Evolutionary conservation across 2,113 vertebrate genomes (phyloP).

Genomic region (Cephalopterus ornatus): DNA sequence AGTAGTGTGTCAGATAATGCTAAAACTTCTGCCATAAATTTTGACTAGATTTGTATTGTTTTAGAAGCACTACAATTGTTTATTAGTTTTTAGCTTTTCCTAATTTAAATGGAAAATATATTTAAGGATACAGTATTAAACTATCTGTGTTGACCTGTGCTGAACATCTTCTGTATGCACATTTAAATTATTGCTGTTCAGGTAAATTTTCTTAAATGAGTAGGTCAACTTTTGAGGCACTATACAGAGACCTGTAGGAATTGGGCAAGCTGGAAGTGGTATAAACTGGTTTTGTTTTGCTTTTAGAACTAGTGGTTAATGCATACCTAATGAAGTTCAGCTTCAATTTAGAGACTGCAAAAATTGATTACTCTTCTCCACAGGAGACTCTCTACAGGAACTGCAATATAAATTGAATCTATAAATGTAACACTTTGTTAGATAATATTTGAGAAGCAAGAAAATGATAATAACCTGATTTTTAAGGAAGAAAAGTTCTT

Average conservation of each 20-base stretch:
- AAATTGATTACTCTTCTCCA: neutral
- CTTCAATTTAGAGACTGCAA: neutral
- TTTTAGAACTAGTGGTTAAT: neutral
- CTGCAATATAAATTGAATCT: neutral
- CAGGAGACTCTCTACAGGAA: neutral
- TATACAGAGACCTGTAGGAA: neutral
- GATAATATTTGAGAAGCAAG: neutral
- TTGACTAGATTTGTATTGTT: neutral
- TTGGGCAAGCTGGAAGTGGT: neutral
- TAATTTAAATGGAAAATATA: neutral
- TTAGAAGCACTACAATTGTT: neutral
- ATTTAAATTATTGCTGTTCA: neutral
- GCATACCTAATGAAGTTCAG: neutral
- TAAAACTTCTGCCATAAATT: neutral
- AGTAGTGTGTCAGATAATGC: neutral
- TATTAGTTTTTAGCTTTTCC: neutral
- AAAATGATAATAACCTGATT: neutral
- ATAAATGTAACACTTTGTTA: neutral
- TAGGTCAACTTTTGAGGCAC: neutral
- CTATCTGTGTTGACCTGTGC: neutral
- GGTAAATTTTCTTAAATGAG: neutral
- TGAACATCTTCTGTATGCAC: neutral
- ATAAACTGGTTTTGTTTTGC: neutral
- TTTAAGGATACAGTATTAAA: neutral
- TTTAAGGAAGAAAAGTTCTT: neutral